Evolutionary conservation across 2,888 invertebrate species (phyloP).

Genomic region (Platycheirus albimanus): DNA sequence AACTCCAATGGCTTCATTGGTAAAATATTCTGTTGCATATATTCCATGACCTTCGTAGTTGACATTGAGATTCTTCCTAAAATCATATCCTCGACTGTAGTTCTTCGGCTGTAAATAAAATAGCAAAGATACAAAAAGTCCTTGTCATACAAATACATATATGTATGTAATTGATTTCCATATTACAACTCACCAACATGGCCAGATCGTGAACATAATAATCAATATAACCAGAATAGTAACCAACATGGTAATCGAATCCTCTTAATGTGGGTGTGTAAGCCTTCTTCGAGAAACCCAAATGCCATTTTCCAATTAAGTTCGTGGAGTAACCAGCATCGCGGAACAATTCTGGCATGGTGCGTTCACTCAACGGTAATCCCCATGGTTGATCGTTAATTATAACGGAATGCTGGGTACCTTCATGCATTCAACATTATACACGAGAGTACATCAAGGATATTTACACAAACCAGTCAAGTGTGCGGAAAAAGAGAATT

Average conservation of each 20-base stretch:
- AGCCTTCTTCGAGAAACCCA: constrained; percentile 88
- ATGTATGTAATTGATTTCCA: neutral
- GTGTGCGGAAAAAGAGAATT: constrained; percentile 14
- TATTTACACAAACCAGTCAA: constrained; percentile 31
- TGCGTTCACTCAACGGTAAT: constrained; percentile 86
- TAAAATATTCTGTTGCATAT: constrained; percentile 90
- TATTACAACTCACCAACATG: constrained; percentile 80
- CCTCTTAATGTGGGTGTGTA: constrained; percentile 89
- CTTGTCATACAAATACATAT: too few species aligned
- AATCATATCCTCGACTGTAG: constrained; percentile 83
- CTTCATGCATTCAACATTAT: constrained; percentile 81
- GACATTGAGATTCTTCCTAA: constrained; percentile 83
- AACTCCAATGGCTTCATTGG: constrained; percentile 86
- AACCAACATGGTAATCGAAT: constrained; percentile 92
- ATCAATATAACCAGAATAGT: constrained; percentile 91
- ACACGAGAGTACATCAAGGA: neutral
- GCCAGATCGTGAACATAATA: constrained; percentile 88
- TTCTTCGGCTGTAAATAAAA: constrained; percentile 75
- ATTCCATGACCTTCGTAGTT: constrained; percentile 84
- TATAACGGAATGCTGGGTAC: constrained; percentile 89
- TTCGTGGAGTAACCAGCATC: constrained; percentile 92
- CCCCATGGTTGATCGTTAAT: constrained; percentile 88
- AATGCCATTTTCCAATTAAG: constrained; percentile 95
- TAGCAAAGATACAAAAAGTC: neutral
- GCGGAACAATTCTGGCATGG: constrained; percentile 88